Conservation (phyloP, 2,888 invertebrate genomes). For the Melieria omissa region DNA sequence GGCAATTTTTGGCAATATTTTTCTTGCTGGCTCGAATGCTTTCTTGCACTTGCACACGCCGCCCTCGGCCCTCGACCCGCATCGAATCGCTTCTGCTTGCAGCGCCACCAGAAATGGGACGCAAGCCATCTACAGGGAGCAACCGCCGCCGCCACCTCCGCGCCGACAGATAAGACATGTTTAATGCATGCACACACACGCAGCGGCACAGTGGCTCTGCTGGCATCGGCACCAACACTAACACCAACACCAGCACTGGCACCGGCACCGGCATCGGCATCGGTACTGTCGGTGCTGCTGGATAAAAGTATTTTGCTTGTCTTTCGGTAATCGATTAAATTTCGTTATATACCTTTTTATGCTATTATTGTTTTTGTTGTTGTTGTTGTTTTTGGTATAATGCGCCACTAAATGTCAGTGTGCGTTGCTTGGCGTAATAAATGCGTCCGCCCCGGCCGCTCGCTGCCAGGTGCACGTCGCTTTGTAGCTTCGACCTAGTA, state of each 20-base stretch:
- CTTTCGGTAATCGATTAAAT: constrained; percentile 56
- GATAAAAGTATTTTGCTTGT: neutral
- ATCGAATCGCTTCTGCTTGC: too few relatives aligned
- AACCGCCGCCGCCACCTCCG: neutral
- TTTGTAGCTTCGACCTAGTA: constrained; percentile 43
- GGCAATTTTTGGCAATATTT: neutral
- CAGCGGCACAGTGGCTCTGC: constrained; percentile 34
- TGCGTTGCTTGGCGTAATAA: constrained; percentile 9
- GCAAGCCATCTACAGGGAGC: neutral
- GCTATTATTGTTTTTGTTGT: neutral
- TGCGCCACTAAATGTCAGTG: constrained; percentile 42
- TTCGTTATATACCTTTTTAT: constrained; percentile 40
- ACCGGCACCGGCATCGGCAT: too few relatives aligned
- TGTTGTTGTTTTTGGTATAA: constrained; percentile 28
- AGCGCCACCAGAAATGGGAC: too few relatives aligned
- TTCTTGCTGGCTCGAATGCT: too few relatives aligned
- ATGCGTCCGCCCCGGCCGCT: too few relatives aligned
- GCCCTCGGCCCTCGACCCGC: too few relatives aligned
- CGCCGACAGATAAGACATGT: constrained; percentile 57
- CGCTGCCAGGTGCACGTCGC: constrained; percentile 11
- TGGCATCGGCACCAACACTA: too few relatives aligned
- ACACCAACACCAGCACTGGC: too few relatives aligned
- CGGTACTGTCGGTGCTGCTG: too few relatives aligned
- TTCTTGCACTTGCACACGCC: too few relatives aligned
- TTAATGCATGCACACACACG: constrained; percentile 54